Evolutionary conservation across 2,797 vertebrate genomes (phyloP), one percentile per base, ranked within the genome.

Genomic region (Zalophus californianus): DNA sequence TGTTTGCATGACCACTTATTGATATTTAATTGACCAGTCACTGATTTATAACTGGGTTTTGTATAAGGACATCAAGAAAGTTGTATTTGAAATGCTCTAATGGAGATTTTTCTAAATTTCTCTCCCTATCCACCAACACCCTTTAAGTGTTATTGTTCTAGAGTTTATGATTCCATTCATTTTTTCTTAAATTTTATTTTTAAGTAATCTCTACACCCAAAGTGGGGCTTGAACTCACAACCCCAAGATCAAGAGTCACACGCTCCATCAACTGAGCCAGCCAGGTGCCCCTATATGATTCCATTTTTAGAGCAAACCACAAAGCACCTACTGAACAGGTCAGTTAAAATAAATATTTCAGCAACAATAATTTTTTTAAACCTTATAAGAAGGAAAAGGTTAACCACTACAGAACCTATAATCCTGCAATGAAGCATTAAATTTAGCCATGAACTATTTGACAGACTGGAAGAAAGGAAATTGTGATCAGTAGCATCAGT

Each of bases 311-410:
- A 91, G 29, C 4, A 68, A 82, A 96, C 48, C 25, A 80, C 4
- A 64, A 70, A 66, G 20, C 3, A 62, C 3, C 14, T 78, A 35
- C 32, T 73, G 68, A 93, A 93, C 0, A 32, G 4, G 6, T 64
- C 4, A 58, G 38, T 72, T 91, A 93, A 85, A 66, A 92, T 89
- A 89, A 86, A 64, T 83, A 86, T 56, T 93, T 84, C 54, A 95
- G 23, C 21, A 85, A 72, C 48, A 88, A 82, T 23, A 77, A 66
- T 91, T 90, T 88, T 68, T 68, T 78, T 44, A 48, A 73, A 95
- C 41, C 58, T 86, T 80, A 52, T 35, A 23, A 70, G 62, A 32
- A 78, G 7, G 54, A 75, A 84, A 92, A 82, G 62, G 23, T 25
- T 64, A 84, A 83, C 29, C 29, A 5, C 27, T 60, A 77, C 3